Conservation (phyloP, 2,113 vertebrate species). For the Boleophthalmus pectinirostris region DNA sequence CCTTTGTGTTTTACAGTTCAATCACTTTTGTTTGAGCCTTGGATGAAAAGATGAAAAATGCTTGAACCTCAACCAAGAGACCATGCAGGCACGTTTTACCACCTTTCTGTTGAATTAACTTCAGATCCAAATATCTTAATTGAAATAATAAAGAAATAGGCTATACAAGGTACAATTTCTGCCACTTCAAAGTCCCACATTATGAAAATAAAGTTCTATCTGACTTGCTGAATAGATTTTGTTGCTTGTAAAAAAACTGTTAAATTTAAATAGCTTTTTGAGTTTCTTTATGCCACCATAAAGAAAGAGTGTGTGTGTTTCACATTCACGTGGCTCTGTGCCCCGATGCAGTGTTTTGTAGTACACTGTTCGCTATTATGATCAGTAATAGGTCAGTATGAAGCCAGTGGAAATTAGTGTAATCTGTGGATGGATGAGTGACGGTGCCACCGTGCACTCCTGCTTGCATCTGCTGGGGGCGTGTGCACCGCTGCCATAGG, state of each 20-base stretch:
- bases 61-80: no score
- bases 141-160: no score
- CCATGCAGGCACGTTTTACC: no score
- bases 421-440: slow-evolving; percentile 37
- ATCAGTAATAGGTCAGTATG: not conserved
- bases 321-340: not conserved
- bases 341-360: not conserved
- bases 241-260: not conserved
- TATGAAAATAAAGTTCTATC: no score
- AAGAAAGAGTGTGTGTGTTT: not conserved
- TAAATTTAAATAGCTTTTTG: not conserved
- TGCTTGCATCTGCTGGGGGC: slow-evolving; percentile 60
- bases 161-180: not conserved
- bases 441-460: slow-evolving; percentile 52
- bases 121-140: no score
- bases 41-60: no score
- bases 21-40: not conserved
- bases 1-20: not conserved
- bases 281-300: not conserved
- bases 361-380: not conserved
- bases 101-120: no score
- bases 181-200: no score
- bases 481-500: slow-evolving; percentile 61
- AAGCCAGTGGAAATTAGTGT: slow-evolving; percentile 9
- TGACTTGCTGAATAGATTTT: not conserved